Evolutionary conservation across 2,888 invertebrate species (phyloP), one percentile per base, ranked within the genome.

Genomic region (Agrotis ipsilon): DNA sequence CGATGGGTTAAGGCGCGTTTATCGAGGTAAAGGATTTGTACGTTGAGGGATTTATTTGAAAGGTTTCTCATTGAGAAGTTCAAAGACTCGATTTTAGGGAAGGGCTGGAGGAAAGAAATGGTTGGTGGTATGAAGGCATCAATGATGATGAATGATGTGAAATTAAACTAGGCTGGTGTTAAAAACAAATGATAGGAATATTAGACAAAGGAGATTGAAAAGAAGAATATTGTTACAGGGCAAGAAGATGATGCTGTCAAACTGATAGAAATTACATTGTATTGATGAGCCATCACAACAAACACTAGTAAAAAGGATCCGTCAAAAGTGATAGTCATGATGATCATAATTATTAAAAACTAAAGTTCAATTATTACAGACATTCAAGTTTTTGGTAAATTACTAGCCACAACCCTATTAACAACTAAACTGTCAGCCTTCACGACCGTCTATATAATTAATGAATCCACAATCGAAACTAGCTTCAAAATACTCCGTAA

Each of bases 1-100:
- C 90, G 92, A 85, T 68, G 77, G 72, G 62, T 92, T 87, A 92
- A 81, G 93, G 70, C 63, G 81, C 61, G 89, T 85, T 78, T 74
- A 89, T 21, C 72, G 11, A 62, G 74, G 74, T 80, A 65, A 72
- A 72, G 62, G 58, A 59, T 65, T 70, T 68, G 43, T 61, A 71
- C 27, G 55, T 59, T 54, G 5, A 43, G 24, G n/a, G 19, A 21
- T 55, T 64, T 46, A 43, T 64, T 60, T 65, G 69, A 7, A 13
- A 67, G 32, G 16, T 18, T 48, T 24, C n/a, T 6, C 32, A 16
- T 19, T 62, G 1, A 11, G 5, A 1, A 21, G 14, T 0, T 21
- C n/a, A 19, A 6, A 21, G 9, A 9, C 1, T 32, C 13, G 3
- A 43, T 55, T 55, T 43, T 16, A 24, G 5, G 11, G 5, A 1